Evolutionary conservation across 1,140 invertebrate genomes (phyloP).

Genomic region (Hirudo medicinalis): DNA sequence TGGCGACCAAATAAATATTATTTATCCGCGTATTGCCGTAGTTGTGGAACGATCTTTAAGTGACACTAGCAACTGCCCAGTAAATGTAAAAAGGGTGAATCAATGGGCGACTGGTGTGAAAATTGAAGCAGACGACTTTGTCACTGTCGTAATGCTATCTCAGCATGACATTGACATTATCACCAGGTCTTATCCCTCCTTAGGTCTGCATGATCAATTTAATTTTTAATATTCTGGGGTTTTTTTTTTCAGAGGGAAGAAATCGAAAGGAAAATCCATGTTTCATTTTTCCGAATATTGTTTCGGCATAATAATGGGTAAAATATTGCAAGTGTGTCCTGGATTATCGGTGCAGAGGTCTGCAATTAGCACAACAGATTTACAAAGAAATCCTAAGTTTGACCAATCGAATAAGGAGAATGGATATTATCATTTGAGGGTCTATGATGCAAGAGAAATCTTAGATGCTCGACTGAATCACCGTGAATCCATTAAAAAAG

Average conservation of each 20-base stretch:
- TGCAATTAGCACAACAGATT: neutral
- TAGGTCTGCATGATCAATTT: neutral
- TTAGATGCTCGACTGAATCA: slow-evolving; percentile 57
- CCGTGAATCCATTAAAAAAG: slow-evolving; percentile 51
- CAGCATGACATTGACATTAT: neutral
- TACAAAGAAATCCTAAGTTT: neutral
- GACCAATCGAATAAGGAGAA: neutral
- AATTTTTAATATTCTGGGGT: neutral
- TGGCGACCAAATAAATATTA: neutral
- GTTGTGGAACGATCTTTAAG: neutral
- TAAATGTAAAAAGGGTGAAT: neutral
- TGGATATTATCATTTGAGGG: neutral
- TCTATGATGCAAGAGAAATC: slow-evolving; percentile 43
- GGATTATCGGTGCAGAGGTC: neutral
- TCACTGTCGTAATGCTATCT: neutral
- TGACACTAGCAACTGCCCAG: neutral
- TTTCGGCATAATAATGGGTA: neutral
- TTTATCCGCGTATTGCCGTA: neutral
- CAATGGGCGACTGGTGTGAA: neutral
- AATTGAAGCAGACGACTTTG: neutral
- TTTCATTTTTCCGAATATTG: neutral
- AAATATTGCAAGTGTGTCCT: neutral
- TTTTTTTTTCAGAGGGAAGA: neutral
- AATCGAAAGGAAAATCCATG: neutral
- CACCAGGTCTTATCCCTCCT: neutral